Percentiles rank a stretch among this genome's conserved stretches.
These are phyloP conservation scores for Pogonomyrmex barbatus DNA, from an alignment of 1,140 invertebrate species.

Conservation along the genomic window DNA sequence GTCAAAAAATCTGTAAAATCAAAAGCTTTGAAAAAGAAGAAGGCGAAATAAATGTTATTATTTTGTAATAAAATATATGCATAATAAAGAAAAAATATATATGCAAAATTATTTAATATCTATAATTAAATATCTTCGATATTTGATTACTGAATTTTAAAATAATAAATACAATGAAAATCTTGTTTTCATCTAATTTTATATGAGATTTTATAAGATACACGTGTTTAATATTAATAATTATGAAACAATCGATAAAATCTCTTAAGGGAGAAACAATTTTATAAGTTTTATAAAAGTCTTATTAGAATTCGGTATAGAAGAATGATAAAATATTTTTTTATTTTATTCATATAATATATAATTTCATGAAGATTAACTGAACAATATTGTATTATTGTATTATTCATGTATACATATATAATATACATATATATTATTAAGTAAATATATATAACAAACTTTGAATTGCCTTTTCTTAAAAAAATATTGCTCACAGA, in stretches of 20 bases:
- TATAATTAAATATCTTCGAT: neutral
- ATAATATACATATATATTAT: neutral
- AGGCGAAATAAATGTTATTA: slow-evolving; percentile 72
- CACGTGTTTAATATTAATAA: neutral
- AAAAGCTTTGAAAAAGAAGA: slow-evolving; percentile 70
- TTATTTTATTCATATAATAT: slow-evolving; percentile 25
- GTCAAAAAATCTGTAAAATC: slow-evolving; percentile 70
- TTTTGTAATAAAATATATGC: slow-evolving; percentile 32
- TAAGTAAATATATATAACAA: neutral
- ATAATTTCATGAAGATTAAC: slow-evolving; percentile 55
- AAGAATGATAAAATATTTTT: neutral
- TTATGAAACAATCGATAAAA: slow-evolving; percentile 3
- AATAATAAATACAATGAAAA: neutral
- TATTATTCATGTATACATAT: neutral
- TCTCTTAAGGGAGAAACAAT: neutral
- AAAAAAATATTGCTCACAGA: neutral
- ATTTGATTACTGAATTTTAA: neutral
- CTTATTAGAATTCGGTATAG: neutral
- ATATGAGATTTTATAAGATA: neutral
- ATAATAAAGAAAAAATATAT: slow-evolving; percentile 11
- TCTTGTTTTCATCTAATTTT: neutral
- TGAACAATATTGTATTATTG: slow-evolving; percentile 28
- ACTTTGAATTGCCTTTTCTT: slow-evolving; percentile 1
- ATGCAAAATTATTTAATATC: slow-evolving; percentile 3
- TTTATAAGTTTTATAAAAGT: neutral